Base-by-base conservation (phyloP, 92 coral and sea anemone species). In the Zoanthus gigantus region DNA sequence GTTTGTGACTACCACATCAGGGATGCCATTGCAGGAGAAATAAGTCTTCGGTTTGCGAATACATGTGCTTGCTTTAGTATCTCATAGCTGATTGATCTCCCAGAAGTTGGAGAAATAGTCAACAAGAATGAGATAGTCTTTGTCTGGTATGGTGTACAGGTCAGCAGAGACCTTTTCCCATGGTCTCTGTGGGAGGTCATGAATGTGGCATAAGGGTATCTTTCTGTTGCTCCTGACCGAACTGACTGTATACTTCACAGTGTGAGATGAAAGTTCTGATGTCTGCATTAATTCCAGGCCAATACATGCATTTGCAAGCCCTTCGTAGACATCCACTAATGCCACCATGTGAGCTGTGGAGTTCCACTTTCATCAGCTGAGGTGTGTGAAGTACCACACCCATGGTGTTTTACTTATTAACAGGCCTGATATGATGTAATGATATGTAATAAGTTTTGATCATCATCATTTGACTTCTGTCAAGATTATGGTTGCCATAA, bases 1-100 rank as follows among this genome's bases (percentile, higher is more conserved):
- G 61, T 56, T 17, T 3, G 61, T 56, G 61, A 56, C 61, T 9
- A 92, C 52, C 16, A 83, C 17, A 53, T 91, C 92, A 1, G 95
- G 95, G 6, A 90, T 88, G 23, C 93, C 86, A 1, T 93, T 45
- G 48, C 95, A 29, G 16, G 91, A 89, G 65, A 93, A 93, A 61
- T 93, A 88, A 31, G 90, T 69, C 86, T 93, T 93, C 54, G 91
- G 78, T 71, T 92, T 92, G 88, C 48, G 71, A 7, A 94, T 86
- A 68, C 78, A 66, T 4, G 92, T 90, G 79, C 85, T 76, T 13
- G 92, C 92, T 53, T 78, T 81, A 60, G 92, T 85, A 88, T 92
- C 85, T 0, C 63, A 66, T 7, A 92, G 92, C n/a, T 30, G 86
- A 67, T 92, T 76, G 29, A 94, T 87, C 13, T 92, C 96, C 92